These are phyloP conservation scores for Poecile atricapillus DNA, from an alignment of 2,113 vertebrate genomes.

Conservation along the genomic window DNA sequence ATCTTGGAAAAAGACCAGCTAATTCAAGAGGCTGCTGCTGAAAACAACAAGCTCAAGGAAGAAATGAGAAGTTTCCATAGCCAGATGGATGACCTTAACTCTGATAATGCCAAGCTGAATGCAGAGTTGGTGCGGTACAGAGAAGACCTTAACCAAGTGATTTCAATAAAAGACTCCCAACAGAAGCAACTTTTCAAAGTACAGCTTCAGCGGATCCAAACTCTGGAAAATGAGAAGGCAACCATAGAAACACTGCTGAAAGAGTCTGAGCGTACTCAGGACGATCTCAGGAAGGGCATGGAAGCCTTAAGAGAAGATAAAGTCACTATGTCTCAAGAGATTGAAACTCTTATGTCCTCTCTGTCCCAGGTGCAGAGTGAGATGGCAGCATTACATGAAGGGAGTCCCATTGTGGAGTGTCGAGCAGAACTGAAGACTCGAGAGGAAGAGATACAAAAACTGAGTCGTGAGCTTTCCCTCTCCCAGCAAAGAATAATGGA, in stretches of 20 bases:
- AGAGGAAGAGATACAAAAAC: slow-evolving; percentile 71
- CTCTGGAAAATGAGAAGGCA: slow-evolving; percentile 77
- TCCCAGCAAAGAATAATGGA: slow-evolving; percentile 65
- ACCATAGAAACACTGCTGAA: slow-evolving; percentile 60
- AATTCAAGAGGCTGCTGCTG: slow-evolving; percentile 91
- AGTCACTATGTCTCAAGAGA: slow-evolving; percentile 49
- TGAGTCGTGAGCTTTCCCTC: slow-evolving; percentile 75
- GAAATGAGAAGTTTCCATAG: slow-evolving; percentile 83
- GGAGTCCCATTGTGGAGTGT: background rate
- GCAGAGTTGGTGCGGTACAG: slow-evolving; percentile 87
- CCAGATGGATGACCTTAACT: slow-evolving; percentile 88
- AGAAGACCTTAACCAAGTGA: slow-evolving; percentile 88
- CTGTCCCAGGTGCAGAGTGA: slow-evolving; percentile 46
- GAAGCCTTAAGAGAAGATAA: slow-evolving; percentile 63
- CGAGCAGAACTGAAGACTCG: slow-evolving; percentile 71
- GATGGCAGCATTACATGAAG: slow-evolving; percentile 25
- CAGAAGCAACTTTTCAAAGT: slow-evolving; percentile 87
- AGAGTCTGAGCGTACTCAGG: slow-evolving; percentile 15
- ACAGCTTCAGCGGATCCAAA: slow-evolving; percentile 77
- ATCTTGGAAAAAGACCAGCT: slow-evolving; percentile 91
- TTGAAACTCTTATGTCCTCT: slow-evolving; percentile 43
- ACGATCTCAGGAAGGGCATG: slow-evolving; percentile 18
- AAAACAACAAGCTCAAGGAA: slow-evolving; percentile 90
- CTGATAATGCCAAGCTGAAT: slow-evolving; percentile 89
- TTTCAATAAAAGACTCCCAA: slow-evolving; percentile 91